Base-by-base conservation (phyloP, 2,888 invertebrate genomes). In the Stenoptilia bipunctidactyla region DNA sequence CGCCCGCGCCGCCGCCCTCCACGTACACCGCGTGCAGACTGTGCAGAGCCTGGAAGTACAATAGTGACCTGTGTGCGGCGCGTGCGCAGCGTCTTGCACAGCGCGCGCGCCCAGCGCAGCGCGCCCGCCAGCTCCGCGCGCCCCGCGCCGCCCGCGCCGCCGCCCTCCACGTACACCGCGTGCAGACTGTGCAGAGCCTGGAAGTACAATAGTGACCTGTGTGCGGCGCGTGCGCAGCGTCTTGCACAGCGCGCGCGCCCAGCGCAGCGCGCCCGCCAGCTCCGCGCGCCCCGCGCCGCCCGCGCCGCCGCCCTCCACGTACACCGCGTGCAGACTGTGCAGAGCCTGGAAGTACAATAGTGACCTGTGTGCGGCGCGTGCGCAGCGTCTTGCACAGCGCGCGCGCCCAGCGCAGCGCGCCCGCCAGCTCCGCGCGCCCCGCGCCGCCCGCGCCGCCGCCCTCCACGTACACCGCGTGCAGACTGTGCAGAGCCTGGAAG, bases 1-100 rank as follows among this genome's bases (percentile, higher is more conserved):
- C 62, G 2, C 49, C 56, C 1, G 49, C 50, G 34, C 55, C 69
- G n/a, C n/a, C n/a, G 10, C 96, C 96, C 72, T 97, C 96, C 56
- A 96, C 94, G 66, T 96, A 92, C 90, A 97, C 96, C 51, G 94
- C 91, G 84, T 96, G 96, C 45, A 97, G 84, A 48, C 95, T 94
- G 74, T 93, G 92, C 58, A 96, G 88, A 15, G 95, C 94, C 89
- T 96, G 85, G 34, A 86, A n/a, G n/a, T n/a, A n/a, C n/a, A n/a
- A n/a, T n/a, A n/a, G n/a, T n/a, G n/a, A n/a, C n/a, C n/a, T n/a
- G n/a, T n/a, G n/a, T n/a, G 30, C 89, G 84, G 40, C 89, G 86
- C 45, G 89, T 83, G 61, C 92, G 87, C 46, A 92, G 77, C 46
- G 92, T 91, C 38, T 91, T 87, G 39, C 91, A 86, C 13, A 93